These are phyloP conservation scores for Discoglossus pictus DNA, from an alignment of 2,797 vertebrate species.

Conservation along the genomic window DNA sequence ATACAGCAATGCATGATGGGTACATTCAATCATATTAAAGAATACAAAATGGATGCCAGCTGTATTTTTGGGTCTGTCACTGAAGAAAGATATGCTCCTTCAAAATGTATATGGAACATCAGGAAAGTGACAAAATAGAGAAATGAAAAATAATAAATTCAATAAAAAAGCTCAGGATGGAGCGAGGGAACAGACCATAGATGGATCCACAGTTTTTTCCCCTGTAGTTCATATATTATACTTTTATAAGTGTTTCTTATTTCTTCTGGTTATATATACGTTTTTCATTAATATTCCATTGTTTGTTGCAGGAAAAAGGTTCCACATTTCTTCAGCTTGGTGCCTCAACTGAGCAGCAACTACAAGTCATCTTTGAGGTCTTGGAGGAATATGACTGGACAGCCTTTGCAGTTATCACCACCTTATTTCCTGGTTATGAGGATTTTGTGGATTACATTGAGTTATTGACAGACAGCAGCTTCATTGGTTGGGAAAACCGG, in stretches of 20 bases:
- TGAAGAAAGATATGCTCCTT: too few species aligned
- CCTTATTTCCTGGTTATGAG: constrained; percentile 89
- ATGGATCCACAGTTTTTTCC: too few species aligned
- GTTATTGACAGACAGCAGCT: constrained; percentile 89
- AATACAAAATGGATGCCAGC: too few species aligned
- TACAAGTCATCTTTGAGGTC: constrained; percentile 94
- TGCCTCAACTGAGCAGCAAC: constrained; percentile 89
- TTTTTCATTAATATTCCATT: not conserved
- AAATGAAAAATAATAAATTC: too few species aligned
- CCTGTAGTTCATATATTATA: not conserved
- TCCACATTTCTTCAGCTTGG: constrained; percentile 94
- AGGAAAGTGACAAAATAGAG: too few species aligned
- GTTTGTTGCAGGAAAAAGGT: constrained; percentile 81
- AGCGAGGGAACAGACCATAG: too few species aligned
- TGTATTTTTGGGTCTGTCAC: too few species aligned
- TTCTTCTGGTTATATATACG: not conserved
- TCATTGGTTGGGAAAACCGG: constrained; percentile 95
- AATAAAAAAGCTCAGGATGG: too few species aligned
- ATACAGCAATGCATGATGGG: too few species aligned
- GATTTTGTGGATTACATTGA: constrained; percentile 91
- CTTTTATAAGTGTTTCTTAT: not conserved
- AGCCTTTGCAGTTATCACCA: constrained; percentile 88
- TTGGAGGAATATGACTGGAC: constrained; percentile 97
- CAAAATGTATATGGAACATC: too few species aligned
- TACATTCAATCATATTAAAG: too few species aligned